A percentile compares a stretch with the other conserved stretches of the same genome.
phyloP scores from a whole-genome alignment of 2,113 vertebrate species.

The Pseudolaguvia tuberculata region DNA sequence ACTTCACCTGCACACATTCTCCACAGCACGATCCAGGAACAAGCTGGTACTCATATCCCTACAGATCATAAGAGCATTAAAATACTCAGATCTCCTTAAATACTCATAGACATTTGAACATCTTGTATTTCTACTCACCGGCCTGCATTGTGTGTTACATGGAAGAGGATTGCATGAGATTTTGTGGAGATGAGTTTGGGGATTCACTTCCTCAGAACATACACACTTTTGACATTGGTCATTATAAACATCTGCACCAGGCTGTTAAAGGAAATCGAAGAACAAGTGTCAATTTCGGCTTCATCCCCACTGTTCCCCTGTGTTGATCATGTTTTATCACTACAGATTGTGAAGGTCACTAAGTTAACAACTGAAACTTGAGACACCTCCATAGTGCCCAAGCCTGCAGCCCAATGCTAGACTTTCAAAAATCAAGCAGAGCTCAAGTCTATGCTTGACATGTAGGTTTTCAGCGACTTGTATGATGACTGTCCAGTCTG shows the following conservation, averaged over 20 bases:
- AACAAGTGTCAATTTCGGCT: no score
- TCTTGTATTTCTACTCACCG: constrained; percentile 53
- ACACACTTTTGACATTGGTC: constrained; percentile 61
- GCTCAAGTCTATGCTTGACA: no score
- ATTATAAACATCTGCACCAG: constrained; percentile 53
- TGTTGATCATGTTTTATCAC: no score
- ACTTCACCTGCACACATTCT: constrained; percentile 62
- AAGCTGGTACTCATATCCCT: constrained; percentile 66
- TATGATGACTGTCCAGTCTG: no score
- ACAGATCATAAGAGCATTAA: neutral
- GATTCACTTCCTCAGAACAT: constrained; percentile 58
- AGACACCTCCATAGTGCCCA: no score
- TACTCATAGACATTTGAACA: no score
- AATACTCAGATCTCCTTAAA: neutral
- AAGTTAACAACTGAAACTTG: no score
- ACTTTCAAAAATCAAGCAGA: no score
- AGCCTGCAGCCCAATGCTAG: no score
- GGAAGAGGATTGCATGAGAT: constrained; percentile 59
- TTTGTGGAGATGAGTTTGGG: neutral
- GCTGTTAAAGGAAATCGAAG: constrained; percentile 47
- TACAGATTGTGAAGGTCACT: no score
- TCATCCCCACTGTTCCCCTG: no score
- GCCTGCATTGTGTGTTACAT: constrained; percentile 66
- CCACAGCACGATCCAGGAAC: constrained; percentile 72
- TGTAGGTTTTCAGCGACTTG: no score